Conservation (phyloP, 2,797 vertebrate genomes). For the Lagorchestes hirsutus region DNA sequence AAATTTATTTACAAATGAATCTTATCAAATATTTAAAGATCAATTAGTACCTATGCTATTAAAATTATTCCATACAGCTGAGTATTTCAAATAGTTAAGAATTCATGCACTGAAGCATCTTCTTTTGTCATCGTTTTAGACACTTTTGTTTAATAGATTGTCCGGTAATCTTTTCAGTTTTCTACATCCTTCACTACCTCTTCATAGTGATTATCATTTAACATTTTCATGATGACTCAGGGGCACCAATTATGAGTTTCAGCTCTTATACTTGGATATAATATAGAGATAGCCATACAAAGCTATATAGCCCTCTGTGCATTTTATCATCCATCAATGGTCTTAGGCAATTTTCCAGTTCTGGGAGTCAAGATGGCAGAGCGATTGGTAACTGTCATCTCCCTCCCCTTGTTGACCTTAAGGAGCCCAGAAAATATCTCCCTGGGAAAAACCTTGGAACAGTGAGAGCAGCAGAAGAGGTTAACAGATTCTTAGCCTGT, state of each 20-base stretch:
- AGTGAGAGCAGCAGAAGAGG: too few relatives aligned
- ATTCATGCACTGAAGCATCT: background rate
- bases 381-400: too few relatives aligned
- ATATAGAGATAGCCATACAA: background rate
- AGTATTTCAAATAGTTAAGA: background rate
- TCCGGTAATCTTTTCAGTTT: background rate
- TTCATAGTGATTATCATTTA: background rate
- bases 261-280: background rate
- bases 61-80: background rate
- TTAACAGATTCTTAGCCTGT: too few relatives aligned
- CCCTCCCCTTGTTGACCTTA: too few relatives aligned
- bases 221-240: background rate
- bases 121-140: background rate
- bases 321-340: background rate
- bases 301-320: background rate
- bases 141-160: background rate
- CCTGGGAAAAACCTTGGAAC: too few relatives aligned
- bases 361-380: too few relatives aligned
- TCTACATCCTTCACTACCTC: background rate
- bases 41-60: too few relatives aligned
- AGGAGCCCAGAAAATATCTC: too few relatives aligned
- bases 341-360: too few relatives aligned
- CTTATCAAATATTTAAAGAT: too few relatives aligned
- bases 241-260: background rate
- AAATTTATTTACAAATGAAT: too few relatives aligned